Conservation (phyloP, 1,140 invertebrate genomes). For the Achroia grisella region DNA sequence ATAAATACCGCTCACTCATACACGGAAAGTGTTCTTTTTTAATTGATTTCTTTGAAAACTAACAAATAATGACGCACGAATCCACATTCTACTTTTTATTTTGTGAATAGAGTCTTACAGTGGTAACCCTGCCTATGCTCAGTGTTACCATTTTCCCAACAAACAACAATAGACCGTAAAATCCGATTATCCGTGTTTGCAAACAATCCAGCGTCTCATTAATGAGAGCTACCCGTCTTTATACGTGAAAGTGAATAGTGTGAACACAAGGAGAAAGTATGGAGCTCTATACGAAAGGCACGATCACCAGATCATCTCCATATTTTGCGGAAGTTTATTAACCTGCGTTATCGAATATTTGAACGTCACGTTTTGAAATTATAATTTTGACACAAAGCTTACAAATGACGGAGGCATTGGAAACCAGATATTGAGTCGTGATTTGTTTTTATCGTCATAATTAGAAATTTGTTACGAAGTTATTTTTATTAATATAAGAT, state of each 20-base stretch:
- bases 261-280: constrained; percentile 59
- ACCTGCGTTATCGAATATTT: background rate
- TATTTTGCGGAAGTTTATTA: constrained; percentile 22
- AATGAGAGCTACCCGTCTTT: constrained; percentile 20
- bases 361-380: constrained; percentile 1
- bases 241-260: constrained; percentile 47
- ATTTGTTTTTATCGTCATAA: too few relatives aligned
- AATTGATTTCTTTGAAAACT: too few relatives aligned
- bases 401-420: too few relatives aligned
- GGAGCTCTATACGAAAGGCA: constrained; percentile 37
- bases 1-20: too few relatives aligned
- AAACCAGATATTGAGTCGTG: too few relatives aligned
- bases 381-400: background rate
- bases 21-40: too few relatives aligned
- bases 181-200: constrained; percentile 37
- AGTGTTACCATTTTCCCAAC: constrained; percentile 17
- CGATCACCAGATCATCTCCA: constrained; percentile 19
- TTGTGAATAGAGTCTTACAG: too few relatives aligned
- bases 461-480: too few relatives aligned
- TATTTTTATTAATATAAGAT: too few relatives aligned
- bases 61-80: too few relatives aligned
- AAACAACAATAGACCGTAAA: constrained; percentile 11
- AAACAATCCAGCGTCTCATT: constrained; percentile 44
- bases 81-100: too few relatives aligned
- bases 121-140: too few relatives aligned